Conservation (phyloP, 2,797 vertebrate species). For the Orestias chungarensis region DNA sequence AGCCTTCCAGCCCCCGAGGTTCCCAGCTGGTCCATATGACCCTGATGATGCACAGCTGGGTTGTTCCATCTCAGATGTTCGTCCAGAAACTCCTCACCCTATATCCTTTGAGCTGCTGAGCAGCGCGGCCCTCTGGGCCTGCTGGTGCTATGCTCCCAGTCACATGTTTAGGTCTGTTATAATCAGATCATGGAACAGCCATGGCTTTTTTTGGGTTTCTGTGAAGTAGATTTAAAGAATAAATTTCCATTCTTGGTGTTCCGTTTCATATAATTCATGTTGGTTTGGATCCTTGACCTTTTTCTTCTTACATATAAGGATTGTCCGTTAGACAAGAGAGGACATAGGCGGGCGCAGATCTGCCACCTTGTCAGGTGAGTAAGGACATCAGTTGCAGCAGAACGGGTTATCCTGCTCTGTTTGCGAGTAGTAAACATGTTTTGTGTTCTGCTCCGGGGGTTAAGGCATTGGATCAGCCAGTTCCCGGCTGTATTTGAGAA, state of each 20-base stretch:
- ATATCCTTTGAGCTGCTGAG: slow-evolving; percentile 82
- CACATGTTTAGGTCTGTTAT: slow-evolving; percentile 56
- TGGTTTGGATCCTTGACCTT: slow-evolving; percentile 57
- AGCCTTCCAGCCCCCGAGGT: slow-evolving; percentile 73
- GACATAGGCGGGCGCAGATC: slow-evolving; percentile 80
- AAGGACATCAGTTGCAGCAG: background rate
- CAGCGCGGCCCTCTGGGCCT: slow-evolving; percentile 3
- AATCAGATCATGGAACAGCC: slow-evolving; percentile 73
- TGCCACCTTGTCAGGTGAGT: slow-evolving; percentile 88
- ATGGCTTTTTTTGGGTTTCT: slow-evolving; percentile 59
- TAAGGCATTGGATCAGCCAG: slow-evolving; percentile 88
- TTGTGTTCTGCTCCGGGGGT: slow-evolving; percentile 45
- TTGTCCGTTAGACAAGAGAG: slow-evolving; percentile 74
- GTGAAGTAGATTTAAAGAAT: slow-evolving; percentile 57
- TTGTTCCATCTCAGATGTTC: slow-evolving; percentile 86
- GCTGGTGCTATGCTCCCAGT: slow-evolving; percentile 34
- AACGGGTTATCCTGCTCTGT: slow-evolving; percentile 39
- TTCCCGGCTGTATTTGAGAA: slow-evolving; percentile 84
- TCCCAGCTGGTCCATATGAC: slow-evolving; percentile 88
- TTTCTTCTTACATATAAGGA: slow-evolving; percentile 83
- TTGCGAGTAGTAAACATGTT: slow-evolving; percentile 61
- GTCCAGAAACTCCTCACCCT: slow-evolving; percentile 84
- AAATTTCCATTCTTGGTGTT: slow-evolving; percentile 22
- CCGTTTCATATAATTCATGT: slow-evolving; percentile 1
- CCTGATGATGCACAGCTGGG: slow-evolving; percentile 92